phyloP scores from a whole-genome alignment of 53 echinoderm and acorn worm genomes.

The Patiria pectinifera region DNA sequence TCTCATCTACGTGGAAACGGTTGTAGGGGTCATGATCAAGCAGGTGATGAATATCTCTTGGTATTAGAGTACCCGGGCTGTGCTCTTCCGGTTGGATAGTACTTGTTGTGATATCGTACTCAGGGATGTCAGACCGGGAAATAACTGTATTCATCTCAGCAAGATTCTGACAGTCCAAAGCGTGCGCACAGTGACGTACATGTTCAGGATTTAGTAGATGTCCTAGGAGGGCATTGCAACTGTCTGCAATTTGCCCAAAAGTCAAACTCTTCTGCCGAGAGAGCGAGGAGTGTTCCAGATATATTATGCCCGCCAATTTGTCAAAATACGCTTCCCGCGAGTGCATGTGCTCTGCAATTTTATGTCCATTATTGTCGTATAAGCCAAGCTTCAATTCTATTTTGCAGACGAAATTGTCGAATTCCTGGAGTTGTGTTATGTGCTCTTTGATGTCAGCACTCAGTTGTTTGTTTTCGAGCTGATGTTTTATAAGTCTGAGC shows the following conservation, averaged over 20 bases:
- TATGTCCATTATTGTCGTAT: not conserved
- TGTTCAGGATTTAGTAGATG: not conserved
- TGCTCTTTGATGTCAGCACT: not conserved
- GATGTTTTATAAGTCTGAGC: conserved; percentile 38
- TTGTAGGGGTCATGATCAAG: conserved; percentile 79
- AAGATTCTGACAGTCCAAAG: conserved; percentile 6
- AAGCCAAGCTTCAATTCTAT: conserved; percentile 38
- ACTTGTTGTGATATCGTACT: conserved; percentile 38
- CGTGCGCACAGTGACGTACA: not conserved
- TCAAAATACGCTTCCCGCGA: conserved; percentile 9
- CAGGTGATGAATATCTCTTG: conserved; percentile 68
- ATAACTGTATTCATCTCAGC: conserved; percentile 31
- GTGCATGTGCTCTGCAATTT: not conserved
- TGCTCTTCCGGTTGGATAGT: not conserved
- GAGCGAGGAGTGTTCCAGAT: not conserved
- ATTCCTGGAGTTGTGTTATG: not conserved
- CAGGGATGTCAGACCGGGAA: conserved; percentile 23
- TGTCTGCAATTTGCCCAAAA: not conserved
- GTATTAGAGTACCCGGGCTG: conserved; percentile 67
- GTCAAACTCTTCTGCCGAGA: not conserved
- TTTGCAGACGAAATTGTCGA: conserved; percentile 42
- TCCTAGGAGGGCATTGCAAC: conserved; percentile 19
- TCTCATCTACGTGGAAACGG: conserved; percentile 66
- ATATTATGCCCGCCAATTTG: not conserved
- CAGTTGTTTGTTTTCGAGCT: conserved; percentile 6